Base-by-base conservation (phyloP, 2,888 invertebrate species). In the Sinhomidia bicolor region DNA sequence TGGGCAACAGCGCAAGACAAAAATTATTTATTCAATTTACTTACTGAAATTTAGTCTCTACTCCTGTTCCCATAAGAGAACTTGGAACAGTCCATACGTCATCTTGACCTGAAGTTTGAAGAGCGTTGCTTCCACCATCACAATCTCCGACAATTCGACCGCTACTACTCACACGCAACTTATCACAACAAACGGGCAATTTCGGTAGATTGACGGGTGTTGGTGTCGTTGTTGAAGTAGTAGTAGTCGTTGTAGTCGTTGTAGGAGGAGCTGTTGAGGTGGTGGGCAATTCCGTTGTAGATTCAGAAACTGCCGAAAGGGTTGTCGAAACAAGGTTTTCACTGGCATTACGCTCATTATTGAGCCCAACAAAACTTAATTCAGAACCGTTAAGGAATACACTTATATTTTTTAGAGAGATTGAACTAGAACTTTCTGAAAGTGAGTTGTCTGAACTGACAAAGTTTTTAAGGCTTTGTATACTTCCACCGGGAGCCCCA, bases 401-500 rank as follows among this genome's bases (percentile, higher is more conserved):
- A 80, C 86, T 86, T 41, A 86, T 74, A 74, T 86, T 86, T 81
- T 86, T 86, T 14, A 74, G 0, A 10, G 74, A 41, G 4, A 86
- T 7, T 2, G 60, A 86, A 47, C 86, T 86, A n/a, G 86, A 41
- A 86, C 86, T 86, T 65, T 26, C 74, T 6, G 79, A 68, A 4
- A 71, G 12, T n/a, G 71, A n/a, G 5, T 23, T 23, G 2, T 81
- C 86, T 3, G 32, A 54, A 23, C 44, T 36, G 9, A 86, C 32
- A 47, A 81, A 86, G 36, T 86, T 68, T 36, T 81, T 86, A 9
- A 80, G 17, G 36, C 32, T 62, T 74, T 74, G 41, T 5, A 44
- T 12, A 4, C 10, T 14, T 17, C 86, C 81, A 2, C 80, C 86
- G 0, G 86, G 86, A 26, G 32, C 57, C n/a, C 86, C 87, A 76